Conservation (phyloP, 2,113 vertebrate genomes). For the Felis chaus region DNA sequence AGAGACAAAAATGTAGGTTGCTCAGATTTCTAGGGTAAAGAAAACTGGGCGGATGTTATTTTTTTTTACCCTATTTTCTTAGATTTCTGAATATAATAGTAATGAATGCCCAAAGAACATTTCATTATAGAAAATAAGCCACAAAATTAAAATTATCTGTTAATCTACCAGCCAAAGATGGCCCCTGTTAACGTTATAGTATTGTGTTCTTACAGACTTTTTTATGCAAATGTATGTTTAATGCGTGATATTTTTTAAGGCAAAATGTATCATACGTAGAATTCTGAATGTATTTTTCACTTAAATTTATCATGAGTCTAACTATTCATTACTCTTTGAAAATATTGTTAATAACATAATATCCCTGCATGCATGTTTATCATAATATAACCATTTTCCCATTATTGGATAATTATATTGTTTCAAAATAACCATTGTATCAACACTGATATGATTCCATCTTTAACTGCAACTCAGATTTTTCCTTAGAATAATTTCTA, state of each 20-base stretch:
- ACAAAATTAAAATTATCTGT: slow-evolving; percentile 2
- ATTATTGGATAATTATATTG: background rate
- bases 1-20: slow-evolving; percentile 39
- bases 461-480: slow-evolving; percentile 44
- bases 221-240: background rate
- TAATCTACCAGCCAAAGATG: slow-evolving; percentile 12
- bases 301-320: slow-evolving; percentile 24
- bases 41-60: background rate
- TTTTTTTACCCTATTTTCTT: slow-evolving; percentile 18
- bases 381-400: background rate
- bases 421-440: slow-evolving; percentile 34
- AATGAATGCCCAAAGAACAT: background rate
- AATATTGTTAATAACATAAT: background rate
- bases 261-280: slow-evolving; percentile 8
- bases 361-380: background rate
- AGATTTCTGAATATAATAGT: slow-evolving; percentile 23
- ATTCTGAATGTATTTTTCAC: slow-evolving; percentile 39
- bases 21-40: slow-evolving; percentile 26
- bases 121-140: slow-evolving; percentile 45
- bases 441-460: background rate
- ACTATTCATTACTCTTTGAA: slow-evolving; percentile 31
- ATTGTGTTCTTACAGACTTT: background rate
- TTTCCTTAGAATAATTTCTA: slow-evolving; percentile 54
- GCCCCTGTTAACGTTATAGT: background rate
- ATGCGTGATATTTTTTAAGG: background rate